Percentiles rank a stretch among this genome's conserved stretches.
These are phyloP conservation scores for Isoperla grammatica DNA, from an alignment of 2,888 invertebrate species.

Conservation along the genomic window DNA sequence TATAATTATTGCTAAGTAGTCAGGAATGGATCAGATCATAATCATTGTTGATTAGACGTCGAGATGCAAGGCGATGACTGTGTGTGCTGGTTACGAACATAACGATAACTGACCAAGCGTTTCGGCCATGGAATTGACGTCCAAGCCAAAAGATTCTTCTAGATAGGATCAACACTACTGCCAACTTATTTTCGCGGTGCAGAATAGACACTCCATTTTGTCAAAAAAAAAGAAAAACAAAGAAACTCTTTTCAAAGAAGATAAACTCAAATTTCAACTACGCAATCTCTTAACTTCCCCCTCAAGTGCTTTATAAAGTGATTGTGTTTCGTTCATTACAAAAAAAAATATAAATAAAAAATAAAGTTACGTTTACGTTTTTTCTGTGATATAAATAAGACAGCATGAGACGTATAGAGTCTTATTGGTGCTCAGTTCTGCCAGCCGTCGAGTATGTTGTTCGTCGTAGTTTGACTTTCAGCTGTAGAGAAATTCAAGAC, in stretches of 20 bases:
- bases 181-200: constrained; percentile 16
- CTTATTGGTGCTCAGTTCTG: constrained; percentile 36
- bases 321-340: constrained; percentile 33
- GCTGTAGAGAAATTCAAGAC: constrained; percentile 23
- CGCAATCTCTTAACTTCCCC: constrained; percentile 37
- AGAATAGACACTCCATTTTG: constrained; percentile 12
- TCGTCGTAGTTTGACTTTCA: constrained; percentile 29
- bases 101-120: constrained; percentile 4
- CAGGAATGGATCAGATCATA: no score
- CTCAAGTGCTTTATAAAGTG: constrained; percentile 39
- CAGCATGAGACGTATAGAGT: constrained; percentile 30
- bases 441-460: constrained; percentile 29
- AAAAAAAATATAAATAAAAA: constrained; percentile 8
- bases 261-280: constrained; percentile 25
- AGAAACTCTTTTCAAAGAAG: constrained; percentile 25
- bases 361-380: constrained; percentile 32
- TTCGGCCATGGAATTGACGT: constrained; percentile 16
- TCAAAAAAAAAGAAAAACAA: neutral
- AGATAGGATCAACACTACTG: constrained; percentile 15
- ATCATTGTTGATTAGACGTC: no score
- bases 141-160: constrained; percentile 16
- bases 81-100: no score
- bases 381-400: constrained; percentile 38
- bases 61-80: no score
- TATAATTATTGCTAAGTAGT: neutral